phyloP scores from a whole-genome alignment of 2,113 vertebrate genomes.

The Oreochromis tanganicae region DNA sequence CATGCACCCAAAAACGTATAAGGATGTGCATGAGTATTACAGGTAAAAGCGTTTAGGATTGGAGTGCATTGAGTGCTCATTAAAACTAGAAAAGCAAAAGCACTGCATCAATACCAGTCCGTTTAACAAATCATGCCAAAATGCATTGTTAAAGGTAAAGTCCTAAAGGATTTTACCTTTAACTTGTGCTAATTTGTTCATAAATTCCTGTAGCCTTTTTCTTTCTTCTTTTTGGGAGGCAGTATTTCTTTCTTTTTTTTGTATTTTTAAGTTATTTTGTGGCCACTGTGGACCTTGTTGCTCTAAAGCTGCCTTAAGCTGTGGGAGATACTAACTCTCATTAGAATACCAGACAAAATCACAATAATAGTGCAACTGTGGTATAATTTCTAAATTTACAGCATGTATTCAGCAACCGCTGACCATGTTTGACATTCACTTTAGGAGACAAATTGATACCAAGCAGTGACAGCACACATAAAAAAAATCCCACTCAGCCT shows the following conservation, averaged over 20 bases:
- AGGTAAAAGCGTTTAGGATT: not conserved
- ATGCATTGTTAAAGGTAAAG: not conserved
- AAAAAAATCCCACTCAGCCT: not conserved
- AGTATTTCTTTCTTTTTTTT: not conserved
- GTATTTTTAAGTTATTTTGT: not conserved
- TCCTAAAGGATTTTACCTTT: not conserved
- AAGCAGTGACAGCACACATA: not conserved
- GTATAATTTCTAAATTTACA: not conserved
- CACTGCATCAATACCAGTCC: not conserved
- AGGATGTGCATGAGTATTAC: not conserved
- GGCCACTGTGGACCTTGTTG: not conserved
- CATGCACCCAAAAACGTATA: no score
- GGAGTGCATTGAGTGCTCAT: not conserved
- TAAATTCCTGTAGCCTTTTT: not conserved
- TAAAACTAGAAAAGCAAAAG: not conserved
- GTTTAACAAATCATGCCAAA: not conserved
- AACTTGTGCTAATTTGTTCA: not conserved
- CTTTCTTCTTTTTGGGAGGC: not conserved
- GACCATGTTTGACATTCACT: not conserved
- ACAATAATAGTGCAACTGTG: not conserved
- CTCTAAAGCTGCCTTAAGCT: not conserved
- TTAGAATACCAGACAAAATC: not conserved
- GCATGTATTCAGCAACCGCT: not conserved
- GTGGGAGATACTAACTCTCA: not conserved
- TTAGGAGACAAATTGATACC: slow-evolving; percentile 1